Evolutionary conservation across 2,797 vertebrate species (phyloP).

Genomic region (Phoeniculus purpureus): DNA sequence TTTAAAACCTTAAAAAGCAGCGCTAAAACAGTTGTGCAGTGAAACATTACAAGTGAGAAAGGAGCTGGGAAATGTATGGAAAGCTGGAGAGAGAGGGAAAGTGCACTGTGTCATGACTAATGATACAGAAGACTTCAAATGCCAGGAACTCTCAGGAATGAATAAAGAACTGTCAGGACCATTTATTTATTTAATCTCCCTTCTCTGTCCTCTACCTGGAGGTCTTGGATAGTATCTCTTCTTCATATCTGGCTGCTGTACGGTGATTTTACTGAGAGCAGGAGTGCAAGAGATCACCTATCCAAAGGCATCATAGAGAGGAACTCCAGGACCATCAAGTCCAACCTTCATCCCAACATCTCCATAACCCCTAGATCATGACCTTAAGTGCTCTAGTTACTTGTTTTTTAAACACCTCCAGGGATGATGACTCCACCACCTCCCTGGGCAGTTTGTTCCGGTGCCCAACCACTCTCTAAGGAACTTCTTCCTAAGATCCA

Average conservation of each 20-base stretch:
- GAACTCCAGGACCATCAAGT: no score
- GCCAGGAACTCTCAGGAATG: background rate
- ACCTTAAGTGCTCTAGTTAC: no score
- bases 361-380: no score
- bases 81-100: background rate
- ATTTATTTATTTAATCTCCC: constrained; percentile 10
- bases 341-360: no score
- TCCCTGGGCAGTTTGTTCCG: no score
- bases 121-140: constrained; percentile 42
- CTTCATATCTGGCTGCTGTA: background rate
- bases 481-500: no score
- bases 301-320: background rate
- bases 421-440: no score
- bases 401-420: no score
- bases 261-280: background rate
- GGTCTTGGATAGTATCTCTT: background rate
- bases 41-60: background rate
- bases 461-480: no score
- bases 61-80: background rate
- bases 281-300: background rate
- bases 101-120: background rate
- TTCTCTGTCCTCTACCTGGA: background rate
- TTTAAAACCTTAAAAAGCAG: background rate
- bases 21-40: background rate
- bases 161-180: background rate